Evolutionary conservation across 1,140 invertebrate species (phyloP), one percentile per base, ranked within the genome.

Genomic region (Trichogramma pretiosum): DNA sequence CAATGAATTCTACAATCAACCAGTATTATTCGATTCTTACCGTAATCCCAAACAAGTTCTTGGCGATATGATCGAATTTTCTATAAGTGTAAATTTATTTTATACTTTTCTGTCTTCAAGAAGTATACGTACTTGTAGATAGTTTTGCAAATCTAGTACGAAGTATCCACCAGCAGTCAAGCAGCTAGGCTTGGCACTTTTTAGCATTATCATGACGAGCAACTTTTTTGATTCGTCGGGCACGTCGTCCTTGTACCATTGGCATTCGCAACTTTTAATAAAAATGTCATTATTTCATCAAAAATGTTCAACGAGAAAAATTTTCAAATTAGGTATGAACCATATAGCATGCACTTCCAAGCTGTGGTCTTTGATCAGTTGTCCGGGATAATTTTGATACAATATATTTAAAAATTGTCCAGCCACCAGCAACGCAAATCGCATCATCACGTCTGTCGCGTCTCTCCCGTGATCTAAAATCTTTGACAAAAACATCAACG

Each of bases 331-430:
- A 42, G 14, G 11, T n/a, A 38, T 8, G 4, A 28, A 41, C 43
- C 43, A 45, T 21, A 17, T 13, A 1, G 21, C 5, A 36, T 35
- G 18, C 2, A 45, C n/a, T 3, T 16, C n/a, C n/a, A 36, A 36
- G 18, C 43, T 45, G n/a, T 45, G 43, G 13, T 45, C 33, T 13
- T 26, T 45, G 10, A 45, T n/a, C 11, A 8, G 14, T 16, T 45
- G 43, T 18, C 43, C 33, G 19, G 43, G 33, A 16, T 19, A 45
- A 21, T 45, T 45, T 9, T 36, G 34, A 18, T 35, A 45, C 11
- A 45, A 13, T 2, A 45, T 35, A 13, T 10, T 26, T 8, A 36
- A 3, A 5, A 45, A 26, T 7, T 45, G 33, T 10, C 43, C 43
- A 10, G 7, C 5, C 1, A 17, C 5, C 33, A n/a, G 36, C 24